Conservation (phyloP, 2,888 invertebrate species). For the Argyra leucocephala region DNA sequence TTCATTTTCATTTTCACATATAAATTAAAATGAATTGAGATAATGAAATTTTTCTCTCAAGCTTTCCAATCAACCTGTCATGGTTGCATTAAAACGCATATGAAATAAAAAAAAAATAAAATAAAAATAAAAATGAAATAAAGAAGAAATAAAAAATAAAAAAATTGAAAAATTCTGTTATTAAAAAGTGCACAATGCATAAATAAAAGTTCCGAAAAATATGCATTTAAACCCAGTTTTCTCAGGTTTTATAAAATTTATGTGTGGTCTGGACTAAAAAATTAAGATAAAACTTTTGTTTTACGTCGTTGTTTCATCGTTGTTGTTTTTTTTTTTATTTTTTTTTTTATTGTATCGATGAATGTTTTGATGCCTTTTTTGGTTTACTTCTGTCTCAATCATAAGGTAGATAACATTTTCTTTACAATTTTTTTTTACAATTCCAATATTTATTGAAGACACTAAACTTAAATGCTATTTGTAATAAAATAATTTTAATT, state of each 20-base stretch:
- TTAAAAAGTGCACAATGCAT: conserved; percentile 4
- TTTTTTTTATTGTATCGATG: too few species aligned
- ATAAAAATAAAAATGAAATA: neutral
- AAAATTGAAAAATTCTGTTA: neutral
- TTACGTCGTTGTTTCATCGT: neutral
- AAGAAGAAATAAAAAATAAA: neutral
- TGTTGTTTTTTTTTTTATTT: neutral
- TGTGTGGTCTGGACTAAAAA: neutral
- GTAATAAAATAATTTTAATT: neutral
- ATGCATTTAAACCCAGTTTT: conserved; percentile 6
- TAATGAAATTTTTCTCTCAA: conserved; percentile 4
- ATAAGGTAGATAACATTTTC: too few species aligned
- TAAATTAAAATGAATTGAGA: conserved; percentile 3
- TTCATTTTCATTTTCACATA: neutral
- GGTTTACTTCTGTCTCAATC: conserved; percentile 3
- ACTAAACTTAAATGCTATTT: neutral
- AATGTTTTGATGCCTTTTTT: neutral
- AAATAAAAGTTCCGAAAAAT: conserved; percentile 6
- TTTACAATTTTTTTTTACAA: neutral
- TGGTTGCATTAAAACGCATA: conserved; percentile 2
- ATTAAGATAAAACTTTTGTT: conserved; percentile 1
- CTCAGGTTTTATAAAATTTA: neutral
- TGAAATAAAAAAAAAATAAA: neutral
- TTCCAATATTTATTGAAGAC: neutral
- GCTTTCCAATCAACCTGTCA: conserved; percentile 6